Evolutionary conservation across 2,797 vertebrate species (phyloP), one percentile per base, ranked within the genome.

Genomic region (Dipus sagitta): DNA sequence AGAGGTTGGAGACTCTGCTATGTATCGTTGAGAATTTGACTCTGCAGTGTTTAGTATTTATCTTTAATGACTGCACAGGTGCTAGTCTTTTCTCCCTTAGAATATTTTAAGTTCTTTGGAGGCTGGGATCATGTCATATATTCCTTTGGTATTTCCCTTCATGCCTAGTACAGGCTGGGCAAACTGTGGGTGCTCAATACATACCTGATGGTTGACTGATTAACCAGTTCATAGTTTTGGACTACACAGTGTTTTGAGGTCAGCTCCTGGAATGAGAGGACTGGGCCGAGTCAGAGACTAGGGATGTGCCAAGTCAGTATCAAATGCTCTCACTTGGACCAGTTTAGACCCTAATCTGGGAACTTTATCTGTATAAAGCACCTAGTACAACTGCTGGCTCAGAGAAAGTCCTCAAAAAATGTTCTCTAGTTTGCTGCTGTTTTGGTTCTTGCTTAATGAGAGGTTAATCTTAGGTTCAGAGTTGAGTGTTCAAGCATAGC

Each of bases 231-330:
- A 77, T 91, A 71, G 75, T 94, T 96, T 76, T n/a, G 85, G 82
- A 62, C 75, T 93, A 88, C 70, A 81, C 42, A 91, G 26, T 89
- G n/a, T 87, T 82, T 88, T 94, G 86, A 95, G 70, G 87, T 91
- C 77, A 96, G 77, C 75, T 93, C 28, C 4, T 94, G 90, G 95
- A 96, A 96, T 92, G 90, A 96, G 88, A 94, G 71, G 81, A 17
- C 78, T 88, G 75, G 67, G 65, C 54, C 76, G 81, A 68, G 85
- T 82, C 75, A 91, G 82, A 93, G 79, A 92, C 80, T 30, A 92
- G 87, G 85, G 28, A 34, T 93, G 54, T 88, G 67, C 78, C 52
- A 71, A 80, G 81, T 90, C 78, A 92, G 81, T 91, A 87, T 94
- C 81, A 94, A 75, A 93, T 96, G 88, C 65, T 96, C 62, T 96